Conservation (phyloP, 2,888 invertebrate genomes). For the Philonicus albiceps region DNA sequence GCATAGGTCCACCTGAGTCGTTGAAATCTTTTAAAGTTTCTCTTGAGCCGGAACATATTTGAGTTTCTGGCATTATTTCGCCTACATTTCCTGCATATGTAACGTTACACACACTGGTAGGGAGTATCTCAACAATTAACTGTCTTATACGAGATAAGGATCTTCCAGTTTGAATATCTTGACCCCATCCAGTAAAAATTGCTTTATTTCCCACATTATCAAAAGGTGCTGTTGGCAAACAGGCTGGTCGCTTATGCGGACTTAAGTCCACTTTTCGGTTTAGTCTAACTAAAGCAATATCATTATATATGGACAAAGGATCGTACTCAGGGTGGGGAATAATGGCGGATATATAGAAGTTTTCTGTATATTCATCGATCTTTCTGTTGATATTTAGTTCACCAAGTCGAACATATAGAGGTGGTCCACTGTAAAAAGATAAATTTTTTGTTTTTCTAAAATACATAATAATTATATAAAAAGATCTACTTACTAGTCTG, state of each 20-base stretch:
- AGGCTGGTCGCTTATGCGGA: slow-evolving; percentile 63
- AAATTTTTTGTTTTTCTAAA: too few relatives aligned
- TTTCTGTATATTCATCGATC: slow-evolving; percentile 55
- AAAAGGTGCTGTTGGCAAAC: slow-evolving; percentile 57
- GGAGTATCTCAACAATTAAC: slow-evolving; percentile 64
- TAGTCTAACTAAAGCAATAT: slow-evolving; percentile 66
- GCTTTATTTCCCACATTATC: slow-evolving; percentile 53
- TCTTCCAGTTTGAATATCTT: slow-evolving; percentile 55
- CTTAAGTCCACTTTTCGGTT: slow-evolving; percentile 58
- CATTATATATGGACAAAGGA: slow-evolving; percentile 63
- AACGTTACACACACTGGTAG: slow-evolving; percentile 58
- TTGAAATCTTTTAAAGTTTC: slow-evolving; percentile 65
- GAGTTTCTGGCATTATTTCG: slow-evolving; percentile 60
- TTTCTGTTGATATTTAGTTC: slow-evolving; percentile 56
- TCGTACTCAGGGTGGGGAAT: slow-evolving; percentile 62
- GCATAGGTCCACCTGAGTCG: slow-evolving; percentile 76
- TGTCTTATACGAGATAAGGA: slow-evolving; percentile 63
- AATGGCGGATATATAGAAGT: slow-evolving; percentile 53
- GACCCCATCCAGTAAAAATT: slow-evolving; percentile 66
- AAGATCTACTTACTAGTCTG: slow-evolving; percentile 49
- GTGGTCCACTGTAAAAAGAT: slow-evolving; percentile 51
- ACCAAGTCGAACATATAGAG: slow-evolving; percentile 57
- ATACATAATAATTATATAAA: background rate
- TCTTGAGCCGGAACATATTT: slow-evolving; percentile 67
- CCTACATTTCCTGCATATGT: slow-evolving; percentile 50